Conservation (phyloP, 2,797 vertebrate genomes). For the Okamejei kenojei region DNA sequence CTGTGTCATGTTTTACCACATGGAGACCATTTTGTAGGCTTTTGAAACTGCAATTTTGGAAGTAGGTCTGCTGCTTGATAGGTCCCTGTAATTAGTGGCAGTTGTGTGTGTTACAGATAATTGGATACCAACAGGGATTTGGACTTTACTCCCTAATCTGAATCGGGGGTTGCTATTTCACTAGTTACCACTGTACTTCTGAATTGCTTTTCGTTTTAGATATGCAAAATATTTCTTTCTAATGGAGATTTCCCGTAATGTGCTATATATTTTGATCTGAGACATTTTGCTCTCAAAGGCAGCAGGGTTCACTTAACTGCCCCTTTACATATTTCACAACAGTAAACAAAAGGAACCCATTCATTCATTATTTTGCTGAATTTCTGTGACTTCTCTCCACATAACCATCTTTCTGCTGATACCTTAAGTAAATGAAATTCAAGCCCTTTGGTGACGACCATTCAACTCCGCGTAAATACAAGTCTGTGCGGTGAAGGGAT, state of each 20-base stretch:
- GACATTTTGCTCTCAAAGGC: too few species aligned
- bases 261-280: conserved; percentile 10
- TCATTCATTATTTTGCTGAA: too few species aligned
- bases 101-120: too few species aligned
- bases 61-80: neutral
- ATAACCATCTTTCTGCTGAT: neutral
- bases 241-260: neutral
- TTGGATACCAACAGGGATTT: neutral
- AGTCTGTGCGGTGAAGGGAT: neutral
- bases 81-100: neutral
- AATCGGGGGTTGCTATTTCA: neutral
- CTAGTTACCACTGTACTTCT: neutral
- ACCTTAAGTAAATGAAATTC: conserved; percentile 26
- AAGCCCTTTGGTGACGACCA: neutral
- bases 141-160: neutral
- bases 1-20: conserved; percentile 19
- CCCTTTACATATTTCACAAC: conserved; percentile 2
- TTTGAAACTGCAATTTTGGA: neutral
- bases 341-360: neutral
- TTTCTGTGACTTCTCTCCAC: neutral
- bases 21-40: neutral
- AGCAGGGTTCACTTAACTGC: neutral
- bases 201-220: neutral
- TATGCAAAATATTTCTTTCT: conserved; percentile 2
- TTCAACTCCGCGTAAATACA: conserved; percentile 4